Evolutionary conservation across 2,888 invertebrate genomes (phyloP), one percentile per base, ranked within the genome.

Genomic region (Diplazon laetatorius): DNA sequence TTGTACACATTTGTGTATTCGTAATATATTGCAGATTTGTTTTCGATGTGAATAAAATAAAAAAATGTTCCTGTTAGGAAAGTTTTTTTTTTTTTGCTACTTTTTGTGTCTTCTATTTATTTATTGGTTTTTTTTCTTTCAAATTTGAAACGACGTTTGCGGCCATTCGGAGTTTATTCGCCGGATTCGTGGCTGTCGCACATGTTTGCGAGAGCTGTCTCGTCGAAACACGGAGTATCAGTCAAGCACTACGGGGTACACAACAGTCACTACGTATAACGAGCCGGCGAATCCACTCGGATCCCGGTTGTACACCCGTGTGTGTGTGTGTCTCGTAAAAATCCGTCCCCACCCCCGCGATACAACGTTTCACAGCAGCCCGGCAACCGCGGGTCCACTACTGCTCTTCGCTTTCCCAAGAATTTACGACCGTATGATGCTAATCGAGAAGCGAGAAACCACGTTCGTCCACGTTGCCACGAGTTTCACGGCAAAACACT

Each of bases 401-500:
- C 37, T 60, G n/a, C 65, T 65, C 50, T 70, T 71, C 62, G 46
- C 66, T 55, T 52, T 14, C 71, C 65, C 60, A 65, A 72, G 60
- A 76, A 71, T 76, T 72, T 76, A 76, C 66, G 71, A 66, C 66
- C 30, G 60, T 62, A 60, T 42, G 60, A 76, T 66, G 65, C 44
- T 52, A 60, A 76, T 60, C 60, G 60, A 22, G 39, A 70, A 70
- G 44, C 55, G 46, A 63, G 59, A n/a, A 69, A 57, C 57, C 12
- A 48, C 46, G 42, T 44, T 68, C 16, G 52, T 52, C 44, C 50
- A 37, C 44, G 22, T 42, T 6, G 4, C 62, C 8, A 52, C 35
- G 14, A 20, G 42, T 18, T 14, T 30, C 20, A 46, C 18, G 16
- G 42, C 25, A 25, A 44, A 55, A 39, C 55, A 20, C 14, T 9